Percentiles rank a stretch among this genome's conserved stretches.
Evolutionary conservation across 1,140 invertebrate genomes (phyloP).

Genomic region (Latrodectus geometricus): DNA sequence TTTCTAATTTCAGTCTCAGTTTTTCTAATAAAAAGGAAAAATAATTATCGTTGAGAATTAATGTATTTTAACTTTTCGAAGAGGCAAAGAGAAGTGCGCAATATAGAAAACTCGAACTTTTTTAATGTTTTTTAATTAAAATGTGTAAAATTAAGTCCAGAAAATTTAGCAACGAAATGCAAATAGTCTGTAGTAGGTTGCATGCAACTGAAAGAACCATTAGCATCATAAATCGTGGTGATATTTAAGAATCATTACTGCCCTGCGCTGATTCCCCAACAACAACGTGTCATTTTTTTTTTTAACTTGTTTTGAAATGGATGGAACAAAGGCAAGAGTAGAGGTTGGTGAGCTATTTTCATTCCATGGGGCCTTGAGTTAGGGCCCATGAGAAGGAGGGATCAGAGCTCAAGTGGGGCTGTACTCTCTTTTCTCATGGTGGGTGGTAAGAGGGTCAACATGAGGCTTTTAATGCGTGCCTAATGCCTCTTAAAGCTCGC

Average conservation of each 20-base stretch:
- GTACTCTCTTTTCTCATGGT: conserved; percentile 36
- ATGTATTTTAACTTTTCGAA: too few species aligned
- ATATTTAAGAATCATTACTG: background rate
- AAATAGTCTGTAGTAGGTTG: too few species aligned
- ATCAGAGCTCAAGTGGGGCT: conserved; percentile 44
- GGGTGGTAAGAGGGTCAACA: conserved; percentile 56
- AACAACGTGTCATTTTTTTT: conserved; percentile 8
- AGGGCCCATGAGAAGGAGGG: conserved; percentile 1
- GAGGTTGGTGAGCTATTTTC: background rate
- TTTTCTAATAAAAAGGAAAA: too few species aligned
- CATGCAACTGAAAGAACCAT: background rate
- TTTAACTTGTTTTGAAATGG: background rate
- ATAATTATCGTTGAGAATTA: too few species aligned
- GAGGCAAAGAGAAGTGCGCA: too few species aligned
- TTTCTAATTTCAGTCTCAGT: too few species aligned
- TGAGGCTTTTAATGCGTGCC: conserved; percentile 51
- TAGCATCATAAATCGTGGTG: background rate
- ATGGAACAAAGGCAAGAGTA: background rate
- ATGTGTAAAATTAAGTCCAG: too few species aligned
- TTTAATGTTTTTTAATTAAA: too few species aligned
- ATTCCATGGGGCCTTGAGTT: background rate
- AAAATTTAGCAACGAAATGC: too few species aligned
- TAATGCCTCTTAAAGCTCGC: conserved; percentile 44
- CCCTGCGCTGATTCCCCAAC: background rate
- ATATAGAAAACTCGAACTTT: too few species aligned